Evolutionary conservation across 2,797 vertebrate genomes (phyloP).

Genomic region (Paguma larvata): DNA sequence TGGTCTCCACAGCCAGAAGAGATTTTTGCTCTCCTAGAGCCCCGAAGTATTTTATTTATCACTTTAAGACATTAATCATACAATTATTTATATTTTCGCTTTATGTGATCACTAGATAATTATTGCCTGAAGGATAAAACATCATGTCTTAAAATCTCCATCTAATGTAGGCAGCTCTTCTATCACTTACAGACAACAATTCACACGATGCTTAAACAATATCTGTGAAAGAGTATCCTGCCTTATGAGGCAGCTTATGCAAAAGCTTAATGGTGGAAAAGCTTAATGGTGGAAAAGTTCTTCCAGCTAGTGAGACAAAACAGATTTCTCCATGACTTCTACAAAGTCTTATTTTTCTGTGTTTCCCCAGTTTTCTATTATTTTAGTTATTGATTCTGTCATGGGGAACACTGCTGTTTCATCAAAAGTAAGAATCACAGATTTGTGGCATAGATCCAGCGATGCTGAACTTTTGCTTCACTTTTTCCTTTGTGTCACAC

Average conservation of each 20-base stretch:
- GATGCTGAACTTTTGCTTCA: background rate
- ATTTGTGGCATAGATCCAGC: background rate
- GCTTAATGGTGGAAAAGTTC: background rate
- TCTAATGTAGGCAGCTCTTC: background rate
- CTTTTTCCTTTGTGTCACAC: background rate
- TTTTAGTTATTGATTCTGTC: background rate
- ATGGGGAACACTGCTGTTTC: background rate
- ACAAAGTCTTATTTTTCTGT: background rate
- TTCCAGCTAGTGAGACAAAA: constrained; percentile 38
- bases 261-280: background rate
- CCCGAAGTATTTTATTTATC: background rate
- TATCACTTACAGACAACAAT: background rate
- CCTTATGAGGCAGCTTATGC: background rate
- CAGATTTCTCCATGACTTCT: background rate
- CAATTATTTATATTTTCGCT: background rate
- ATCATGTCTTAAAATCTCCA: constrained; percentile 24
- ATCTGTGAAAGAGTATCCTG: background rate
- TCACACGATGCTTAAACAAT: background rate
- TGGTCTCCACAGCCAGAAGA: background rate
- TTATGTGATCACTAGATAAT: constrained; percentile 33
- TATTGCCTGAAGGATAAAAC: constrained; percentile 6
- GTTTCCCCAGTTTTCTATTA: background rate
- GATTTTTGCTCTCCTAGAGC: constrained; percentile 1
- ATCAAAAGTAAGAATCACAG: constrained; percentile 1
- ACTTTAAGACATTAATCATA: background rate